Evolutionary conservation across 2,888 invertebrate species (phyloP), one percentile per base, ranked within the genome.

Genomic region (Phortica okadai): DNA sequence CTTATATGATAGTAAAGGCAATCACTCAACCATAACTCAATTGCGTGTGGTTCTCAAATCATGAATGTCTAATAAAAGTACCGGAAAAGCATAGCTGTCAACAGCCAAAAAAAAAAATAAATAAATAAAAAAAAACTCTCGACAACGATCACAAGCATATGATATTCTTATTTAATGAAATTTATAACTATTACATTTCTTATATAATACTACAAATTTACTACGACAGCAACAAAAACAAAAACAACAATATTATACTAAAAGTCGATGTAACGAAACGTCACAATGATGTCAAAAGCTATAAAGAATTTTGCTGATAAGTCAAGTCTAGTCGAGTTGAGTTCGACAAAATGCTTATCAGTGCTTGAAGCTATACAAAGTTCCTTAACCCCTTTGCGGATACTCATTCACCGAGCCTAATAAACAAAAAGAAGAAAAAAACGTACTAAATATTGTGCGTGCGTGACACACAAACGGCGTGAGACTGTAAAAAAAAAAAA

Each of bases 341-440:
- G 3, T 50, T 8, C 50, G 33, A 62, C 6, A 16, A 44, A 67
- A 54, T 33, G 80, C 82, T 88, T 87, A 86, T 88, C 86, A 54
- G 78, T 79, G 79, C 42, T 25, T 33, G 77, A 76, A 80, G 80
- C 76, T 73, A 74, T 14, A 70, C 8, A 77, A 79, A 88, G 88
- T 86, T 86, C 85, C 81, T 86, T 86, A 83, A 86, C 86, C 76
- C 76, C 85, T 85, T 77, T 72, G 77, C 70, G 41, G n/a, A 58
- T 70, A 74, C 56, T 75, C 16, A 16, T 59, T 41, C 42, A 14
- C 11, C 11, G 67, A 41, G 62, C 62, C 62, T 62, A 5, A 21
- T 59, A 62, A 25, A 62, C 56, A 56, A 56, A 56, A 56, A 16
- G 7, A 56, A n/a, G 25, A 33, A 33, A n/a, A 56, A 33, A 33